These are phyloP conservation scores for Patella caerulea DNA, from an alignment of 2,888 invertebrate genomes.

Conservation along the genomic window DNA sequence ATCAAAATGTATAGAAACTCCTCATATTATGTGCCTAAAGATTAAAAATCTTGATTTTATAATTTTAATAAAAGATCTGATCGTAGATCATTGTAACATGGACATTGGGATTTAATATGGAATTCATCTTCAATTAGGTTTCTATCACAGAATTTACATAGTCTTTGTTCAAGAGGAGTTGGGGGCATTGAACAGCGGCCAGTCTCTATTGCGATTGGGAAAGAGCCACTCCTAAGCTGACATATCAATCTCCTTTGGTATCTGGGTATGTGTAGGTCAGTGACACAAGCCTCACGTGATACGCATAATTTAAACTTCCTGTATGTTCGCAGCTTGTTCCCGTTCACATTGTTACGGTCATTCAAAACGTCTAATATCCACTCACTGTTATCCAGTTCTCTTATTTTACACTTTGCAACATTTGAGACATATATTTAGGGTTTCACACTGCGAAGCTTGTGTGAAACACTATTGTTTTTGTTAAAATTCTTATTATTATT, in stretches of 20 bases:
- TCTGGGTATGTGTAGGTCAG: neutral
- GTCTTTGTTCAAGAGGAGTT: neutral
- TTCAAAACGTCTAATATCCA: neutral
- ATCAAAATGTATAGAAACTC: too few species aligned
- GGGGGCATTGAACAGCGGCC: neutral
- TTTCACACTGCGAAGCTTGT: too few species aligned
- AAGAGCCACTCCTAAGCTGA: neutral
- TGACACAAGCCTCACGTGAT: too few species aligned
- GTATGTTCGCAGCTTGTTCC: neutral
- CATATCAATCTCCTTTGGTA: neutral
- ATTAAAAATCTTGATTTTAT: too few species aligned
- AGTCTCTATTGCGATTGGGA: neutral
- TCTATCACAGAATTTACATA: slow-evolving; percentile 5
- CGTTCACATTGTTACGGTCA: neutral
- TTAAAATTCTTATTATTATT: too few species aligned
- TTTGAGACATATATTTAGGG: too few species aligned
- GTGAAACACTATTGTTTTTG: too few species aligned
- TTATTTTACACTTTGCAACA: too few species aligned
- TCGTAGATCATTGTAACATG: neutral
- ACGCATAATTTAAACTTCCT: neutral
- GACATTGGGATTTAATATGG: neutral
- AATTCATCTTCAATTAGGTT: slow-evolving; percentile 1
- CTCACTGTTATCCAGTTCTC: neutral
- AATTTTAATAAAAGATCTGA: neutral
- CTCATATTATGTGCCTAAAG: too few species aligned